Percentiles rank a stretch among this genome's conserved stretches.
phyloP scores from a whole-genome alignment of 2,113 vertebrate species.

The Andinoacara biseriatus region DNA sequence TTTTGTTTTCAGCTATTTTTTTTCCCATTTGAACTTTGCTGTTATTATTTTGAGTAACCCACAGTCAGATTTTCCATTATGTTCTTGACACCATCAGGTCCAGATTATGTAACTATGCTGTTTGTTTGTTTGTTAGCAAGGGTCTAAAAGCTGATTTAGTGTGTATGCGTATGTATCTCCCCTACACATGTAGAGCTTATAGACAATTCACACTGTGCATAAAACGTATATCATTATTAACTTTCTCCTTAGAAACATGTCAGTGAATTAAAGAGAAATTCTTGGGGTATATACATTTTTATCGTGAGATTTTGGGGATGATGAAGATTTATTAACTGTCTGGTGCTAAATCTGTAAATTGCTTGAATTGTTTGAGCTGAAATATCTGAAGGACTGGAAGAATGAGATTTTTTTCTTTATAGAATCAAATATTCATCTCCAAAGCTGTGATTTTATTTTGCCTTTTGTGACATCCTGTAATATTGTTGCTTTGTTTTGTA shows the following conservation, averaged over 20 bases:
- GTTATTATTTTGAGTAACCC: conserved; percentile 11
- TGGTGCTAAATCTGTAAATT: neutral
- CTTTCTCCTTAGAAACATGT: too few species aligned
- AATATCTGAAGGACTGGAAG: neutral
- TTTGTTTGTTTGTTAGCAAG: neutral
- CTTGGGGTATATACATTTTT: neutral
- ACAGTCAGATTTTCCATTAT: conserved; percentile 5
- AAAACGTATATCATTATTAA: neutral
- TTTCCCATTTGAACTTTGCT: neutral
- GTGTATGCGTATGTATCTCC: neutral
- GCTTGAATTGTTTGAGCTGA: neutral
- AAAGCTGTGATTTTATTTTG: neutral
- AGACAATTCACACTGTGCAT: neutral
- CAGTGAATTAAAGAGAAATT: too few species aligned
- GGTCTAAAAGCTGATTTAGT: neutral
- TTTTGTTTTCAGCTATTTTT: conserved; percentile 3
- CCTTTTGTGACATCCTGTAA: neutral
- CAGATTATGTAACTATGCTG: conserved; percentile 6
- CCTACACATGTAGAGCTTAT: neutral
- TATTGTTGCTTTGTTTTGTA: neutral
- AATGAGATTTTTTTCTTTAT: neutral
- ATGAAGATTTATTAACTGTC: neutral
- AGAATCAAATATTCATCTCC: neutral
- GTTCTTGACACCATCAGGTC: neutral
- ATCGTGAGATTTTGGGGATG: neutral